phyloP scores from a whole-genome alignment of 2,888 invertebrate genomes.

The Drosophila nr. perissopoda region DNA sequence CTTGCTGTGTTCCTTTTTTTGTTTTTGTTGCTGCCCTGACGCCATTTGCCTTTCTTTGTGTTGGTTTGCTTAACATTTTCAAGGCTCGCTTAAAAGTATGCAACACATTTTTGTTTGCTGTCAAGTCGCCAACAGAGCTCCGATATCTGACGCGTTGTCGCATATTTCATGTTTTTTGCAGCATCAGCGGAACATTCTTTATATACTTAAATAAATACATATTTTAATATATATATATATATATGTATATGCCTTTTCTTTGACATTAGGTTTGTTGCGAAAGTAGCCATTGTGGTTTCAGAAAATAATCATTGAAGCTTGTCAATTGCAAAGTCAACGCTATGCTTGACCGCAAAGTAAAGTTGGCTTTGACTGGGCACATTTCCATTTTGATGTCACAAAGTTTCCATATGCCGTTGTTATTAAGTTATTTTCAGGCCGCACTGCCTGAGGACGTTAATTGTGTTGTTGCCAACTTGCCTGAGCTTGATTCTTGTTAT shows the following conservation, averaged over 20 bases:
- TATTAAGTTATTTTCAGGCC: conserved; percentile 69
- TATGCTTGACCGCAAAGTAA: conserved; percentile 40
- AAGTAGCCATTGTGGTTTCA: conserved; percentile 41
- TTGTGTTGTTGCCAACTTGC: conserved; percentile 63
- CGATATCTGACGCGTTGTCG: conserved; percentile 6
- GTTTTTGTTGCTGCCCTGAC: conserved; percentile 31
- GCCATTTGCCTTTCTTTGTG: conserved; percentile 38
- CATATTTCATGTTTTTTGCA: not conserved
- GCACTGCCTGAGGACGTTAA: conserved; percentile 59
- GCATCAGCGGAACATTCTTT: not conserved
- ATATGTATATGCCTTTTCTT: conserved; percentile 25
- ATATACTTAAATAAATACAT: conserved; percentile 1
- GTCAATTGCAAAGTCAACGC: conserved; percentile 45
- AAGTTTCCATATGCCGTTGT: conserved; percentile 75
- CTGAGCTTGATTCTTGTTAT: conserved; percentile 37
- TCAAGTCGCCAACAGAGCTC: conserved; percentile 4
- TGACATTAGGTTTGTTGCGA: conserved; percentile 24
- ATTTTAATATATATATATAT: conserved; percentile 24
- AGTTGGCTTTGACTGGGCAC: conserved; percentile 10
- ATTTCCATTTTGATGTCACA: conserved; percentile 53
- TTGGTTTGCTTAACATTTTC: conserved; percentile 35
- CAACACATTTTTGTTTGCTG: conserved; percentile 23
- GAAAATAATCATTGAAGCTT: conserved; percentile 43
- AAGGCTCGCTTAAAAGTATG: conserved; percentile 45
- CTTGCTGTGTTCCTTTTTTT: conserved; percentile 20